Conservation (phyloP, 2,797 vertebrate genomes). For the Sarcoramphus papa region DNA sequence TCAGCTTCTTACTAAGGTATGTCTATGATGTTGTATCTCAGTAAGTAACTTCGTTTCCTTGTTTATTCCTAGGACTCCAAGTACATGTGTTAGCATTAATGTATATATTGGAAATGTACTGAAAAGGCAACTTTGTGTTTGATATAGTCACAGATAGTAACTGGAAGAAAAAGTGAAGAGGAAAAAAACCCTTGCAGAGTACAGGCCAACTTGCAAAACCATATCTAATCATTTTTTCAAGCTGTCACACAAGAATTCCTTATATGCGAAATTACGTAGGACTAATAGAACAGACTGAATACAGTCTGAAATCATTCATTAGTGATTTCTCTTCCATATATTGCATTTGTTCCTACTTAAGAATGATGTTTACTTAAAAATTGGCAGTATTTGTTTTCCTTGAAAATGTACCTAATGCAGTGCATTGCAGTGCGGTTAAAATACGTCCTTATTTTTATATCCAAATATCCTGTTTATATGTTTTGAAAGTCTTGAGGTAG, state of each 20-base stretch:
- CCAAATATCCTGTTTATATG: neutral
- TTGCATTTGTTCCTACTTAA: neutral
- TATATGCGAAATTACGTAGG: neutral
- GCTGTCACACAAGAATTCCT: neutral
- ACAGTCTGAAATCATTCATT: neutral
- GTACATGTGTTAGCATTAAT: neutral
- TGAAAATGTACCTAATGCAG: neutral
- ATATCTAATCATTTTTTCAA: neutral
- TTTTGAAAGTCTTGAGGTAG: neutral
- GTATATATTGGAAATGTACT: neutral
- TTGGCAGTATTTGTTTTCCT: neutral
- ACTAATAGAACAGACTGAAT: neutral
- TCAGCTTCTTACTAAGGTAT: constrained; percentile 89
- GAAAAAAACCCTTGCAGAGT: neutral
- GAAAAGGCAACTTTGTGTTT: neutral
- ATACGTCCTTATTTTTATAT: neutral
- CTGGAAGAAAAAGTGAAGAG: neutral
- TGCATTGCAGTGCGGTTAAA: neutral
- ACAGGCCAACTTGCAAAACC: neutral
- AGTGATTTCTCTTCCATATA: neutral
- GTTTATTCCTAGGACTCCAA: neutral
- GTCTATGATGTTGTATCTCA: neutral
- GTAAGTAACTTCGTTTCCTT: neutral
- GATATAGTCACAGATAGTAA: neutral
- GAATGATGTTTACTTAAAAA: neutral